phyloP scores from a whole-genome alignment of 2,888 invertebrate genomes.

The Drosophila fungiperda region DNA sequence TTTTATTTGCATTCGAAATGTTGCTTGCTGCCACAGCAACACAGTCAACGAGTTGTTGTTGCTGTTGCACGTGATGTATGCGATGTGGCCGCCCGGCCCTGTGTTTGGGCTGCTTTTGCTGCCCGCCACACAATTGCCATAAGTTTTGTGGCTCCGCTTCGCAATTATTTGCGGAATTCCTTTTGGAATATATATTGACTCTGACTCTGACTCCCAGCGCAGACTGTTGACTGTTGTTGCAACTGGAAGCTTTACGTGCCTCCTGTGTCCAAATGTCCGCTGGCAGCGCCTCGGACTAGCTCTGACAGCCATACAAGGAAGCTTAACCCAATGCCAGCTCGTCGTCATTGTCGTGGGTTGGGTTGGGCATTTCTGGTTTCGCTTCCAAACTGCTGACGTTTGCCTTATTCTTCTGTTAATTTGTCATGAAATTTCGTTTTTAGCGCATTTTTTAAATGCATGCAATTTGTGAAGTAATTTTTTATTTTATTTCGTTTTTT shows the following conservation, averaged over 20 bases:
- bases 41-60: conserved; percentile 22
- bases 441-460: conserved; percentile 65
- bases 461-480: conserved; percentile 26
- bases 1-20: conserved; percentile 83
- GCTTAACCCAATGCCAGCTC: conserved; percentile 58
- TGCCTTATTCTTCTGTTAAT: conserved; percentile 61
- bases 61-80: conserved; percentile 76
- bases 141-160: conserved; percentile 70
- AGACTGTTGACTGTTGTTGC: conserved; percentile 34
- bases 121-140: conserved; percentile 74
- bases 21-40: conserved; percentile 34
- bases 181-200: conserved; percentile 82
- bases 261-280: conserved; percentile 39
- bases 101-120: conserved; percentile 30
- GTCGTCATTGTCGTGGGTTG: conserved; percentile 30
- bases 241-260: conserved; percentile 43
- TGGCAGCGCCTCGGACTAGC: conserved; percentile 54
- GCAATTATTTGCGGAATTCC: conserved; percentile 83
- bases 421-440: conserved; percentile 73
- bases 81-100: conserved; percentile 50
- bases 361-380: conserved; percentile 41
- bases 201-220: conserved; percentile 43
- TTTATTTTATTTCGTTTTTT: not conserved
- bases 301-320: conserved; percentile 77
- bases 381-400: conserved; percentile 7